Evolutionary conservation across 2,888 invertebrate species (phyloP).

Genomic region (Drosophila nigricruria): DNA sequence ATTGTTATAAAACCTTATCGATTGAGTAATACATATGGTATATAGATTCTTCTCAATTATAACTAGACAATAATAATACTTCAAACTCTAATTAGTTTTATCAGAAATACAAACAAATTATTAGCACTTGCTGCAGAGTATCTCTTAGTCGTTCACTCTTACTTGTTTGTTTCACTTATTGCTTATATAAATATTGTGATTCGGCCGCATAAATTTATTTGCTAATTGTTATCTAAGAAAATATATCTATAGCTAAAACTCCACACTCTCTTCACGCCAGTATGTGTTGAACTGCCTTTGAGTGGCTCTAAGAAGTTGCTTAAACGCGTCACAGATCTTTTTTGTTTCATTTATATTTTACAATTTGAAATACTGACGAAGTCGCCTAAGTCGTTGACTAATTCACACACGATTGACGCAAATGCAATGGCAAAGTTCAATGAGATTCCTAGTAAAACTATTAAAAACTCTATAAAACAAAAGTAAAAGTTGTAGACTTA

Average conservation of each 20-base stretch:
- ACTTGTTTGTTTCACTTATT: constrained; percentile 29
- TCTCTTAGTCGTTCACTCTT: not conserved
- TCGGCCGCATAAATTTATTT: constrained; percentile 63
- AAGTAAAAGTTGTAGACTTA: not conserved
- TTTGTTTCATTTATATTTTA: not conserved
- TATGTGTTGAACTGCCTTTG: not conserved
- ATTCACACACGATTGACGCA: not conserved
- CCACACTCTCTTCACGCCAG: not conserved
- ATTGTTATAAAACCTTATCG: too few relatives aligned
- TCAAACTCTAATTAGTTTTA: too few relatives aligned
- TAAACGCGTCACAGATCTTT: constrained; percentile 2
- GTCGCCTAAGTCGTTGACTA: constrained; percentile 19
- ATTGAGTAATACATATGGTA: too few relatives aligned
- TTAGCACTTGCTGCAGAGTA: not conserved
- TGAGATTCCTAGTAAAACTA: constrained; percentile 1
- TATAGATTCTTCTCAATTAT: too few relatives aligned
- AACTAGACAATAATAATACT: too few relatives aligned
- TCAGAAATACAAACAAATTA: too few relatives aligned
- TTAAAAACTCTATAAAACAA: not conserved
- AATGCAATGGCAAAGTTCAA: not conserved
- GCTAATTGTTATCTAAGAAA: constrained; percentile 66
- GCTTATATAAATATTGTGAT: constrained; percentile 49
- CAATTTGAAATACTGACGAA: constrained; percentile 36
- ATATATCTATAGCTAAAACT: constrained; percentile 18
- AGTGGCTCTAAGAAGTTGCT: not conserved